Evolutionary conservation across 92 coral and sea anemone genomes (phyloP).

Genomic region (Paramuricea clavata): DNA sequence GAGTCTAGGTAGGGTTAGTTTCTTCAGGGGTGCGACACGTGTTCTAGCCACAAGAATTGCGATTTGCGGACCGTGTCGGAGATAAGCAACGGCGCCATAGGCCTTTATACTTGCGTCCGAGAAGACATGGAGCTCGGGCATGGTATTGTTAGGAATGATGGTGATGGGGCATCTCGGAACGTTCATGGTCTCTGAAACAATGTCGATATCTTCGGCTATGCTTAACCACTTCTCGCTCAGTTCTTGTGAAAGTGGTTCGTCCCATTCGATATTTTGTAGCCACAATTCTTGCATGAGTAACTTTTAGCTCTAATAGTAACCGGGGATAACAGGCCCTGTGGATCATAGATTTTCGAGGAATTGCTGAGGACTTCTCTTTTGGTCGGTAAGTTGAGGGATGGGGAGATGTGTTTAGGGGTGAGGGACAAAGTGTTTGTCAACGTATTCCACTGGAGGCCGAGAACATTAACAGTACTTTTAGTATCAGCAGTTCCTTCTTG

Average conservation of each 20-base stretch:
- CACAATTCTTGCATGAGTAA: slow-evolving; percentile 64
- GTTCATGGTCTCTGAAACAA: slow-evolving; percentile 27
- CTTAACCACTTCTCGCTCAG: slow-evolving; percentile 39
- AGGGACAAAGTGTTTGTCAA: not conserved
- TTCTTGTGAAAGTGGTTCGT: slow-evolving; percentile 56
- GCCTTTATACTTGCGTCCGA: too few relatives aligned
- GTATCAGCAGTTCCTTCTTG: slow-evolving; percentile 21
- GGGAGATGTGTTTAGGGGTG: not conserved
- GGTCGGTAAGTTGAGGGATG: not conserved
- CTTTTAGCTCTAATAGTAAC: slow-evolving; percentile 60
- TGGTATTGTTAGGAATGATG: too few relatives aligned
- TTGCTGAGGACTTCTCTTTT: not conserved
- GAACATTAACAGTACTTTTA: slow-evolving; percentile 5
- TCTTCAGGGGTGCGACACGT: too few relatives aligned
- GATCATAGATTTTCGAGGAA: slow-evolving; percentile 31
- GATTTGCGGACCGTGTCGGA: too few relatives aligned
- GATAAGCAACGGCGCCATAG: too few relatives aligned
- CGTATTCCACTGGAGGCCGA: slow-evolving; percentile 6
- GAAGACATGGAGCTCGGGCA: too few relatives aligned
- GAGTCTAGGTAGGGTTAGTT: too few relatives aligned
- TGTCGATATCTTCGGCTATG: slow-evolving; percentile 47
- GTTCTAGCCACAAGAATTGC: too few relatives aligned
- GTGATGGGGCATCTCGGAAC: slow-evolving; percentile 59
- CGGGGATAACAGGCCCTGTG: slow-evolving; percentile 56
- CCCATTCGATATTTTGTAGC: slow-evolving; percentile 67